Conservation (phyloP, 2,888 invertebrate species). For the Nymphalis c-album region DNA sequence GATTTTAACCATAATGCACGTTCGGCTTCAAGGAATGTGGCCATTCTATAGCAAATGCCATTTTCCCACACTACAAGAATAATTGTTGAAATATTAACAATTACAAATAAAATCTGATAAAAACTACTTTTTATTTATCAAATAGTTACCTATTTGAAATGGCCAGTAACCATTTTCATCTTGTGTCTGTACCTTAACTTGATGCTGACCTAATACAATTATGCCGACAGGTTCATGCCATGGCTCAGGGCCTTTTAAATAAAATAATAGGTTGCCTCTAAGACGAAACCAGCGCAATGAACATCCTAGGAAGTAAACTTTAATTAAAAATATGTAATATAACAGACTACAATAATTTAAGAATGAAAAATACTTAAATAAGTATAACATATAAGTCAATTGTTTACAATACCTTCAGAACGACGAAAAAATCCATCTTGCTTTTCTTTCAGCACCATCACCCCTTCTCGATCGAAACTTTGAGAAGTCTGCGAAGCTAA, state of each 20-base stretch:
- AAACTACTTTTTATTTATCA: background rate
- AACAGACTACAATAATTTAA: background rate
- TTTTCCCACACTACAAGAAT: slow-evolving; percentile 88
- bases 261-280: slow-evolving; percentile 95
- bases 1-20: slow-evolving; percentile 92
- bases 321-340: background rate
- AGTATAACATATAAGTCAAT: background rate
- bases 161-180: slow-evolving; percentile 89
- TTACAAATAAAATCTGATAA: slow-evolving; percentile 16
- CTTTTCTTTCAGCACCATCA: slow-evolving; percentile 91
- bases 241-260: slow-evolving; percentile 93
- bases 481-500: slow-evolving; percentile 93
- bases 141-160: slow-evolving; percentile 86
- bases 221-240: slow-evolving; percentile 94
- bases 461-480: slow-evolving; percentile 95
- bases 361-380: background rate
- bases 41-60: slow-evolving; percentile 90
- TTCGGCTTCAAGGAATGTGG: slow-evolving; percentile 89
- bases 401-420: slow-evolving; percentile 86
- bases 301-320: slow-evolving; percentile 50
- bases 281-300: slow-evolving; percentile 89
- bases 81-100: background rate
- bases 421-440: slow-evolving; percentile 96
- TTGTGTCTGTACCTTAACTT: slow-evolving; percentile 83
- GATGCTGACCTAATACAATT: slow-evolving; percentile 93